A percentile compares a stretch with the other conserved stretches of the same genome.
These are phyloP conservation scores for Oxyura jamaicensis DNA, from an alignment of 2,113 vertebrate genomes.

Conservation along the genomic window DNA sequence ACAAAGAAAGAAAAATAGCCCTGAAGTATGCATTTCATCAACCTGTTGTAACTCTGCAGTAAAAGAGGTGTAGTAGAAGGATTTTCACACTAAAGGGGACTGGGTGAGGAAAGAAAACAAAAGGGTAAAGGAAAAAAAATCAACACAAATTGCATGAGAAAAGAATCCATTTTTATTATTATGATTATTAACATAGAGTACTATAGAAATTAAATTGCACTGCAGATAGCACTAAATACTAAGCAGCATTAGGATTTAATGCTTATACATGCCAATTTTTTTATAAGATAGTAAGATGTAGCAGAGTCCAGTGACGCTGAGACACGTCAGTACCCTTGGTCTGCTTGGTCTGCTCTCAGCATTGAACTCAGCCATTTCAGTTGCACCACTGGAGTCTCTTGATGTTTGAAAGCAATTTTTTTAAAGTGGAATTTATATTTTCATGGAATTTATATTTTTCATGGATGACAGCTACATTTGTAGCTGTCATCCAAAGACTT, in stretches of 20 bases:
- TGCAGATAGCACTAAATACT: accelerated
- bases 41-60: background rate
- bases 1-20: background rate
- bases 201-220: background rate
- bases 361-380: background rate
- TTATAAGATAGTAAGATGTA: accelerated
- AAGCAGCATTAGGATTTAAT: background rate
- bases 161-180: background rate
- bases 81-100: background rate
- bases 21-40: background rate
- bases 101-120: background rate
- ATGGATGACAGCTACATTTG: too few species aligned
- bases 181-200: background rate
- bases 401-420: background rate
- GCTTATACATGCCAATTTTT: background rate
- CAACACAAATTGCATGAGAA: background rate
- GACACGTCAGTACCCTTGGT: accelerated
- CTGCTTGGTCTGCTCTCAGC: background rate
- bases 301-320: background rate
- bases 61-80: accelerated
- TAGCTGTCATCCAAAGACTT: background rate
- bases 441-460: too few species aligned
- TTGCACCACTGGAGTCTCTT: background rate
- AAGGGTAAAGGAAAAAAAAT: background rate
- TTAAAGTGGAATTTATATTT: conserved; percentile 1